These are phyloP conservation scores for Andricus curvator DNA, from an alignment of 2,888 invertebrate genomes.

Conservation along the genomic window DNA sequence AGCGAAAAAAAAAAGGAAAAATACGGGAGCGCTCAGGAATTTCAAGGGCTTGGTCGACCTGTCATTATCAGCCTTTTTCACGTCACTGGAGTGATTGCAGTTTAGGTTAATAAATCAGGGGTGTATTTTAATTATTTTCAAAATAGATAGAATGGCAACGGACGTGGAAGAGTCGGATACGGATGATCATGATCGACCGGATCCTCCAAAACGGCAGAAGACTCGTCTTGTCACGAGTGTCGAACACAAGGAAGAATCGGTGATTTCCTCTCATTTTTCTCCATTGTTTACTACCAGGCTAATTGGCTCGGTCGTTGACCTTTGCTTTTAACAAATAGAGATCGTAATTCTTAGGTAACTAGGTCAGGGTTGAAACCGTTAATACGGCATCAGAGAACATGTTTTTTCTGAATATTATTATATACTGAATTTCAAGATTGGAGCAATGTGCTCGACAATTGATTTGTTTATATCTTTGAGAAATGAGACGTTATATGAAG, in stretches of 20 bases:
- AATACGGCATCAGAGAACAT: neutral
- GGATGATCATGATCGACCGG: conserved; percentile 70
- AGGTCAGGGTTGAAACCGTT: conserved; percentile 27
- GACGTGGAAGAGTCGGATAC: conserved; percentile 74
- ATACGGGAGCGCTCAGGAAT: conserved; percentile 4
- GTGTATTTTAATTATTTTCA: conserved; percentile 29
- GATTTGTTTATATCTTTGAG: conserved; percentile 1
- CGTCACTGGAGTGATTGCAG: conserved; percentile 18
- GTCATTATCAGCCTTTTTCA: conserved; percentile 24
- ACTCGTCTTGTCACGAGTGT: conserved; percentile 45
- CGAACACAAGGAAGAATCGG: conserved; percentile 47
- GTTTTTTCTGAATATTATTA: neutral
- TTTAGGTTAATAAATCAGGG: conserved; percentile 37
- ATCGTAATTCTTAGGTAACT: conserved; percentile 26
- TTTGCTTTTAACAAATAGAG: conserved; percentile 38
- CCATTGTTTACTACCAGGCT: conserved; percentile 28
- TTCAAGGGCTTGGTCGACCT: conserved; percentile 28
- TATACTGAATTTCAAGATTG: conserved; percentile 35
- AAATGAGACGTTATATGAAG: neutral
- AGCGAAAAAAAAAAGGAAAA: conserved; percentile 7
- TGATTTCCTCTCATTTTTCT: conserved; percentile 44
- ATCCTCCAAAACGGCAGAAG: conserved; percentile 71
- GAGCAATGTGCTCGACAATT: conserved; percentile 37
- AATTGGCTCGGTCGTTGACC: conserved; percentile 37
- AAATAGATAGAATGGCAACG: conserved; percentile 69